Evolutionary conservation across 2,113 vertebrate genomes (phyloP), one percentile per base, ranked within the genome.

Genomic region (Ceyx margarethae): DNA sequence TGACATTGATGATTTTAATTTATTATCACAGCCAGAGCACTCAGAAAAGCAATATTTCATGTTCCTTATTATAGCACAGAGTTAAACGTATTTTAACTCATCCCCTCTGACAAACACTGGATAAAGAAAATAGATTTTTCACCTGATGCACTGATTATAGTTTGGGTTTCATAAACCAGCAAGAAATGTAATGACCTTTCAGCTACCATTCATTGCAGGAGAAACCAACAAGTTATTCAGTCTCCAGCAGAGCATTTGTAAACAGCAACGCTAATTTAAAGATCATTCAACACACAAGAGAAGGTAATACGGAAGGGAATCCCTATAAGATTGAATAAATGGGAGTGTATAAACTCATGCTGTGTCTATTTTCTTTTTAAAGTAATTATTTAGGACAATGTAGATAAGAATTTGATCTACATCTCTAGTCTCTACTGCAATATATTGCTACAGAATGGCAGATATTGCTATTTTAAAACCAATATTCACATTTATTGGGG

Each of bases 1-100:
- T 96, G 91, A 96, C 90, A 97, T 93, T 96, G 94, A 96, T 97
- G 97, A 96, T 96, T 95, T 96, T 97, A 97, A 97, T 97, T 97
- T 97, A 96, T 93, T 92, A 95, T 97, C 96, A 97, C 89, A 97
- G 92, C 60, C 62, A 95, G 94, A 96, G 81, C 75, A 89, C 58
- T 60, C 89, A 33, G 88, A 96, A 87, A 51, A 96, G 85, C 68
- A 95, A 93, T 91, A 92, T 87, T 93, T 95, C 96, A 89, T 81
- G 15, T 50, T 93, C 85, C 58, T 93, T 96, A 95, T 93, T 96
- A 95, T 81, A 94, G 57, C 29, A 43, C 23, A 72, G 91, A 95
- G 64, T 88, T 85, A 95, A 96, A 89, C 56, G 75, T 81, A 91
- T 91, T 77, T 96, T 96, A 92, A 81, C 42, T 23, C 28, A 83